Conservation (phyloP, 2,888 invertebrate species). For the Margaritifera margaritifera region DNA sequence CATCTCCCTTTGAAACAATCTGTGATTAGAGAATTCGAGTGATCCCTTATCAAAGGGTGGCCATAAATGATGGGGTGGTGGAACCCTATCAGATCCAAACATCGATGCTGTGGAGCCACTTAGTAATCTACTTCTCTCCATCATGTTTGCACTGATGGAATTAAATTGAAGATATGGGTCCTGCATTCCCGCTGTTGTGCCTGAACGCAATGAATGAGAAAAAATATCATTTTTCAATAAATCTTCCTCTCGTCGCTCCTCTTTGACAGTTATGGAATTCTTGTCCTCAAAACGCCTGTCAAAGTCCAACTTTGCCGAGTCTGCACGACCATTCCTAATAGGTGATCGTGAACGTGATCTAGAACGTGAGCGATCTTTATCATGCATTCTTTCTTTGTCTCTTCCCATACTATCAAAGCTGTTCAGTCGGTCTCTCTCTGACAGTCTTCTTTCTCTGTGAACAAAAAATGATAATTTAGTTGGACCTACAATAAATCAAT, state of each 20-base stretch:
- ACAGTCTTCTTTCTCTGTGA: conserved; percentile 44
- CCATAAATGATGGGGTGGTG: conserved; percentile 54
- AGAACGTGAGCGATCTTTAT: conserved; percentile 40
- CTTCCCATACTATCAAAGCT: conserved; percentile 39
- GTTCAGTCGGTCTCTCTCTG: conserved; percentile 41
- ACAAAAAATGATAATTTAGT: background rate
- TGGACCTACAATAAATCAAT: too few species aligned
- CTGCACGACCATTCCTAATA: conserved; percentile 58
- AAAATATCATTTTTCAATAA: conserved; percentile 36
- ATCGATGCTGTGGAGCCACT: conserved; percentile 42
- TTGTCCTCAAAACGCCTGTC: conserved; percentile 52
- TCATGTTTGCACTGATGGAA: conserved; percentile 39
- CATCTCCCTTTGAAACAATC: conserved; percentile 46
- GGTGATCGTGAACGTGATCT: conserved; percentile 59
- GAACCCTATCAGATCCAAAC: conserved; percentile 45
- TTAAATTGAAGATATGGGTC: conserved; percentile 27
- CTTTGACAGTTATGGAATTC: conserved; percentile 53
- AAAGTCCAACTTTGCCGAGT: conserved; percentile 52
- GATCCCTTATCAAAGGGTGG: conserved; percentile 58
- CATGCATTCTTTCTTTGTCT: conserved; percentile 42
- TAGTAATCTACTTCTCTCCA: conserved; percentile 56
- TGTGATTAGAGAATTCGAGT: conserved; percentile 42
- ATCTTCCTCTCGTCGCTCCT: conserved; percentile 57
- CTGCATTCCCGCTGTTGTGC: conserved; percentile 34
- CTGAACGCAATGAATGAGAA: conserved; percentile 36